Evolutionary conservation across 2,797 vertebrate species (phyloP).

Genomic region (Selene dorsalis): DNA sequence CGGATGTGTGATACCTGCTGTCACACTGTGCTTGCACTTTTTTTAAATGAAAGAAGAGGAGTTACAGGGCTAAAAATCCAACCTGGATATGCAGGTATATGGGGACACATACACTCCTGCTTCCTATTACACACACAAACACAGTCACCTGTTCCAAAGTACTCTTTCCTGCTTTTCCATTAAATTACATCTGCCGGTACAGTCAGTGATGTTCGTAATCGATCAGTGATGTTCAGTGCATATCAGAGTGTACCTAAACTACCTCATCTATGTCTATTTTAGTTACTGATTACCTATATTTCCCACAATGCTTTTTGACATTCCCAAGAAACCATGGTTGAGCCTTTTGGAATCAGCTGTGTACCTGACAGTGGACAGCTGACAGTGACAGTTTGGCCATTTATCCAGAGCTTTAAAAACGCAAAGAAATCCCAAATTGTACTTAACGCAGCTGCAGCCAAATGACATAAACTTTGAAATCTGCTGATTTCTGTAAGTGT

Average conservation of each 20-base stretch:
- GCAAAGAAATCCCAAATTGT: background rate
- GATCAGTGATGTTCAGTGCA: slow-evolving; percentile 37
- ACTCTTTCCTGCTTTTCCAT: slow-evolving; percentile 41
- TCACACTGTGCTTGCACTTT: slow-evolving; percentile 17
- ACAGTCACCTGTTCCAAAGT: slow-evolving; percentile 32
- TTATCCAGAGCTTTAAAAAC: background rate
- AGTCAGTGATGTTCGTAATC: slow-evolving; percentile 45
- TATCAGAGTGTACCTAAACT: slow-evolving; percentile 16
- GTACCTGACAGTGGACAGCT: background rate
- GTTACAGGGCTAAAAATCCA: slow-evolving; percentile 23
- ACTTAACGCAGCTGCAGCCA: too few species aligned
- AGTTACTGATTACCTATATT: slow-evolving; percentile 21
- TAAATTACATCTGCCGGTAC: slow-evolving; percentile 44
- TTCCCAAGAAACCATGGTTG: background rate
- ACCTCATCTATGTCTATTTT: slow-evolving; percentile 33
- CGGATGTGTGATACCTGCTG: slow-evolving; percentile 62
- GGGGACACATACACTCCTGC: slow-evolving; percentile 15
- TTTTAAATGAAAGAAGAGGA: slow-evolving; percentile 4
- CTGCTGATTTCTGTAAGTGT: background rate
- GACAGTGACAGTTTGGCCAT: slow-evolving; percentile 5
- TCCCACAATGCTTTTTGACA: slow-evolving; percentile 26
- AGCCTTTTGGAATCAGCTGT: background rate
- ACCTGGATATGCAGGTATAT: slow-evolving; percentile 24
- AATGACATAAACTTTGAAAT: background rate
- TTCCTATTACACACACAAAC: slow-evolving; percentile 23